phyloP scores from a whole-genome alignment of 1,140 invertebrate species.

The Meloidogyne hapla region DNA sequence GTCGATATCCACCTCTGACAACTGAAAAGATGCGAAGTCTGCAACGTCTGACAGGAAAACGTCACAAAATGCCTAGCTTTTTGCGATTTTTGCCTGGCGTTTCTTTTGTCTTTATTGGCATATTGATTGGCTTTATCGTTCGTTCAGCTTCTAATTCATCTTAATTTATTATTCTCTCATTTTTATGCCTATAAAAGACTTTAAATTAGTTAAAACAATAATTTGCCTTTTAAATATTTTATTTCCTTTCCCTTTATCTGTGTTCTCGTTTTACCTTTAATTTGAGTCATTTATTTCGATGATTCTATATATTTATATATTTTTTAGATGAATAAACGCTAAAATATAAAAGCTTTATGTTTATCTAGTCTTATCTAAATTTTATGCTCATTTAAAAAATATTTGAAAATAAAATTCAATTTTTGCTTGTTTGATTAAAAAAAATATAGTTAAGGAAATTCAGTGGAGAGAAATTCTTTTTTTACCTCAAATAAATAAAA shows the following conservation, averaged over 20 bases:
- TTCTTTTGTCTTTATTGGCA: slow-evolving; percentile 30
- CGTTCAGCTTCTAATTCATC: neutral
- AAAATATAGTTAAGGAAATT: too few relatives aligned
- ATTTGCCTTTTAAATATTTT: neutral
- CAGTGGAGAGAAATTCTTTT: too few relatives aligned
- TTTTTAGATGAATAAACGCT: neutral
- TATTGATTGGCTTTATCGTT: slow-evolving; percentile 25
- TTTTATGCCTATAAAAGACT: too few relatives aligned
- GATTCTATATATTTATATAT: neutral
- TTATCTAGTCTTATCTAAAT: too few relatives aligned
- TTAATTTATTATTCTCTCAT: neutral
- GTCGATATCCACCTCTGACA: slow-evolving; percentile 45
- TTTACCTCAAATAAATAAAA: too few relatives aligned
- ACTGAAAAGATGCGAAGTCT: slow-evolving; percentile 37
- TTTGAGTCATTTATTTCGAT: neutral
- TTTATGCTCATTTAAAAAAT: too few relatives aligned
- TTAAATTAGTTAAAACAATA: neutral
- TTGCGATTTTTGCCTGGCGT: slow-evolving; percentile 18
- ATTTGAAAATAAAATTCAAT: too few relatives aligned
- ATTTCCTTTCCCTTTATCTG: neutral
- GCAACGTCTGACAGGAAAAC: slow-evolving; percentile 32
- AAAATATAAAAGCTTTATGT: too few relatives aligned
- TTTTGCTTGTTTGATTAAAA: too few relatives aligned
- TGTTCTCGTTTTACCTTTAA: neutral
- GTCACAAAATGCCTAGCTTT: slow-evolving; percentile 23